Percentiles rank a stretch among this genome's conserved stretches.
These are phyloP conservation scores for Gorsachius magnificus DNA, from an alignment of 2,797 vertebrate species.

Conservation along the genomic window DNA sequence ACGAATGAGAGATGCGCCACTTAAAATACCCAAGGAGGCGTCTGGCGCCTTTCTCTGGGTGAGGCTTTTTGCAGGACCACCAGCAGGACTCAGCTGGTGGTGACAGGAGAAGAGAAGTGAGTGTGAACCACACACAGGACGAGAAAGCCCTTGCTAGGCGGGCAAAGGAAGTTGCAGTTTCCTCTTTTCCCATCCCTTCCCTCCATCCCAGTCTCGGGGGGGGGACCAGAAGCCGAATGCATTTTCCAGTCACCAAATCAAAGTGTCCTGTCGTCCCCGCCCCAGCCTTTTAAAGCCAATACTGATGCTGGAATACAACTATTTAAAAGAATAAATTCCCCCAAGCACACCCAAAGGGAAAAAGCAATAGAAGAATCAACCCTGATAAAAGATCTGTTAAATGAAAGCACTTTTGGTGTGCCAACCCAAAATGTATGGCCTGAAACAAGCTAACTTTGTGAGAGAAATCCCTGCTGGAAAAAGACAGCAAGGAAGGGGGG, in stretches of 20 bases:
- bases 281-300: neutral
- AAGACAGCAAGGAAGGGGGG: neutral
- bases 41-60: neutral
- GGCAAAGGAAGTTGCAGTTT: neutral
- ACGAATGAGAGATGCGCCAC: neutral
- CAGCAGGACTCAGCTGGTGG: neutral
- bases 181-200: neutral
- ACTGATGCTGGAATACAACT: conserved; percentile 13
- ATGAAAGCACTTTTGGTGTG: neutral
- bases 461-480: neutral
- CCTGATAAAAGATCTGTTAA: conserved; percentile 1
- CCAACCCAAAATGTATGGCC: neutral
- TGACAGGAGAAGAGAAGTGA: rapidly evolving
- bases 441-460: neutral
- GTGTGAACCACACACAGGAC: neutral
- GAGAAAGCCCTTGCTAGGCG: neutral
- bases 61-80: neutral
- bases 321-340: conserved; percentile 42
- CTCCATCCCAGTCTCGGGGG: neutral
- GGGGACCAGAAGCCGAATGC: neutral
- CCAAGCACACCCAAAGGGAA: neutral
- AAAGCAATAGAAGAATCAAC: conserved; percentile 12
- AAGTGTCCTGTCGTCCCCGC: neutral
- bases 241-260: conserved; percentile 31
- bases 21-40: neutral